phyloP scores from a whole-genome alignment of 2,113 vertebrate species.

The Rhombomys opimus region DNA sequence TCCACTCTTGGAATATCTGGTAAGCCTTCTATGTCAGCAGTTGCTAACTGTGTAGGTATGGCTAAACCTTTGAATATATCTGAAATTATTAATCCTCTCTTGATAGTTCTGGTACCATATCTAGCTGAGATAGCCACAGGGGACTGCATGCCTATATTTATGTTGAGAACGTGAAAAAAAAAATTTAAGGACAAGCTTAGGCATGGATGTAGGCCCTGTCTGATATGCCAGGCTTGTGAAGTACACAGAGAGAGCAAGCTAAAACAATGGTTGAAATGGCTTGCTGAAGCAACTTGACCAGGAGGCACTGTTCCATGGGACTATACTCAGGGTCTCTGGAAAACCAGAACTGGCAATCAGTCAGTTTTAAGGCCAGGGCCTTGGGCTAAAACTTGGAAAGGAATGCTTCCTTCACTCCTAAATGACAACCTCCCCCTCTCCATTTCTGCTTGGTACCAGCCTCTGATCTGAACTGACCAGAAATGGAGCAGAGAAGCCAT shows the following conservation, averaged over 20 bases:
- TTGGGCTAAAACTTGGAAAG: conserved; percentile 43
- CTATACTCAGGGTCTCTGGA: not conserved
- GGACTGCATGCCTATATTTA: not conserved
- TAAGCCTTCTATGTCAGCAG: not conserved
- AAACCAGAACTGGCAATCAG: conserved; percentile 30
- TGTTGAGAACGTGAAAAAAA: conserved; percentile 6
- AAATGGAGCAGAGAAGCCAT: not conserved
- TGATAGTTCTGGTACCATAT: not conserved
- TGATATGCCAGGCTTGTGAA: not conserved
- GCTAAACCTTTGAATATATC: not conserved
- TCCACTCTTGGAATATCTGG: not conserved
- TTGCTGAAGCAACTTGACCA: not conserved
- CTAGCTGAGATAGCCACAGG: not conserved
- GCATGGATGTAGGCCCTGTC: not conserved
- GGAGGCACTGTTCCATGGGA: not conserved
- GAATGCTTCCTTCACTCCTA: not conserved
- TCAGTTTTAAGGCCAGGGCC: conserved; percentile 30
- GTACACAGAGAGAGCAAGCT: not conserved
- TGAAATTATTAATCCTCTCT: not conserved
- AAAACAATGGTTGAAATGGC: not conserved
- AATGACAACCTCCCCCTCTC: not conserved
- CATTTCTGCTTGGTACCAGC: not conserved
- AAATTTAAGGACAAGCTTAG: not conserved
- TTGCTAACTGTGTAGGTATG: not conserved
- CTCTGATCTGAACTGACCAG: not conserved